Evolutionary conservation across 35 echinoderm and acorn worm genomes (phyloP).

Genomic region (Hemicentrotus pulcherrimus): DNA sequence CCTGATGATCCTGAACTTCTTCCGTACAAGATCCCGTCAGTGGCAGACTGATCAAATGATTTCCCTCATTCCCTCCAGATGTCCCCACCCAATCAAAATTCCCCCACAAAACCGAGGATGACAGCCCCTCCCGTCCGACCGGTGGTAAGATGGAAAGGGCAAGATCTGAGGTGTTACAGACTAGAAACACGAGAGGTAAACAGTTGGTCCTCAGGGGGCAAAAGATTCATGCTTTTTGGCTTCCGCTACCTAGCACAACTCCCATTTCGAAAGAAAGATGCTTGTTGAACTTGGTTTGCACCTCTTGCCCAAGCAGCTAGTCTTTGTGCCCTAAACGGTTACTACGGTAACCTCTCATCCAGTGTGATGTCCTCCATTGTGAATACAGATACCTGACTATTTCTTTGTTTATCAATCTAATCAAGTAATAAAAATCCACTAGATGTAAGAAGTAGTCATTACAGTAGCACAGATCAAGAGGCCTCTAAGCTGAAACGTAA

Average conservation of each 20-base stretch:
- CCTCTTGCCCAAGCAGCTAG: background rate
- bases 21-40: background rate
- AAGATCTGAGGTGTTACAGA: background rate
- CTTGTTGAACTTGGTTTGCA: background rate
- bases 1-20: background rate
- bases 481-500: background rate
- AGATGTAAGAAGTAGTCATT: background rate
- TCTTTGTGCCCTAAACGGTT: background rate
- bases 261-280: background rate
- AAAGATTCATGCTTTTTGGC: background rate
- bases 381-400: background rate
- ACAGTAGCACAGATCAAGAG: background rate
- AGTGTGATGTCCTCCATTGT: background rate
- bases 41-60: background rate
- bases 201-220: background rate
- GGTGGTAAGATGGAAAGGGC: background rate
- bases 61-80: background rate
- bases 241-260: background rate
- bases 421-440: background rate
- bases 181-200: background rate
- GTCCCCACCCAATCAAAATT: background rate
- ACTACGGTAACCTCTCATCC: background rate
- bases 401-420: background rate
- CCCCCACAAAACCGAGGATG: background rate
- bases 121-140: background rate